Conservation (phyloP, 2,797 vertebrate genomes). For the Sternotherus odoratus region DNA sequence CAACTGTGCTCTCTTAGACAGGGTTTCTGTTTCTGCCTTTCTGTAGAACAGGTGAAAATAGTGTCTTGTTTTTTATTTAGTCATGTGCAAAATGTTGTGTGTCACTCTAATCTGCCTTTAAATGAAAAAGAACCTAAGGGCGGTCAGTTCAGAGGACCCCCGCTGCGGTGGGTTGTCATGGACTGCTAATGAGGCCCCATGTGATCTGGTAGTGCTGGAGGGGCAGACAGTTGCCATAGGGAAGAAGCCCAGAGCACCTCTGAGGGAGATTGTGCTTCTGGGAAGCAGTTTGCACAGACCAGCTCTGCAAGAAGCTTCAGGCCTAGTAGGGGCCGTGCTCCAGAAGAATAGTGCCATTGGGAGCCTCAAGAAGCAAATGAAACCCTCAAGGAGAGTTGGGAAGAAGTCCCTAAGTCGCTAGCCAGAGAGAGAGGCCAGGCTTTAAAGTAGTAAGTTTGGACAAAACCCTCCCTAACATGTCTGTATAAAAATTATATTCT, state of each 20-base stretch:
- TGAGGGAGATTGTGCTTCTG: background rate
- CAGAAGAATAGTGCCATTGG: background rate
- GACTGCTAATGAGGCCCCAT: conserved; percentile 24
- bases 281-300: conserved; percentile 6
- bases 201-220: background rate
- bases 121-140: conserved; percentile 19
- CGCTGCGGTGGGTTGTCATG: conserved; percentile 8
- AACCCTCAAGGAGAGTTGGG: conserved; percentile 14
- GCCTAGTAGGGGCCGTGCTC: background rate
- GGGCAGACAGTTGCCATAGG: conserved; percentile 15
- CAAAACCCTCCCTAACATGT: background rate
- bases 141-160: conserved; percentile 6
- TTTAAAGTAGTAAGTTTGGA: background rate
- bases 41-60: background rate
- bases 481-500: background rate
- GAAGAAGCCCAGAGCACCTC: background rate
- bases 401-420: conserved; percentile 16
- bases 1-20: accelerated
- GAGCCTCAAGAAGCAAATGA: background rate
- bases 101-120: background rate
- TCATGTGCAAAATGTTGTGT: background rate
- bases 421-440: background rate
- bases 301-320: conserved; percentile 3
- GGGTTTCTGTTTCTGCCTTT: background rate
- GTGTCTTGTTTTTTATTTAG: background rate